Evolutionary conservation across 1,140 invertebrate genomes (phyloP), one percentile per base, ranked within the genome.

Genomic region (Zaprionus lachaisei): DNA sequence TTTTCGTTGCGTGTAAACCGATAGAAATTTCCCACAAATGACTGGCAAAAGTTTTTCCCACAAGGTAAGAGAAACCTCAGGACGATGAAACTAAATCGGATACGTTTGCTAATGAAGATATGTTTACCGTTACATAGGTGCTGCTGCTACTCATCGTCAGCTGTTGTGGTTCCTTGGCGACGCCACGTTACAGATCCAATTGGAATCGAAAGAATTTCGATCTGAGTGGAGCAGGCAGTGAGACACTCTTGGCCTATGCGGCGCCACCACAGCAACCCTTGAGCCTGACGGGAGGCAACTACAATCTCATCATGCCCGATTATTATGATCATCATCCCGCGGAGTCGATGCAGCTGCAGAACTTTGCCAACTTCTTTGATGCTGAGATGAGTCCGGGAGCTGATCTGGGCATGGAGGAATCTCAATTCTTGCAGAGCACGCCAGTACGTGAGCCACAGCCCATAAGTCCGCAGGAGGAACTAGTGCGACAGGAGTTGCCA

Each of bases 261-360:
- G 51, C 81, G n/a, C n/a, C 60, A 0, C 85, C 85, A 14, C 85
- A 89, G 62, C 63, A 54, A 20, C 85, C 85, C 0, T 61, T 90
- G 71, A 20, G 64, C 2, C 24, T 90, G 54, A 85, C 70, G 0
- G 76, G 61, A 2, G 76, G 58, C 4, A 92, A 92, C 61, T 92
- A 89, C 11, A 92, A 92, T 60, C 72, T 86, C 6, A 89, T 92
- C 9, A 91, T 92, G 91, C 80, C 91, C 61, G 91, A 92, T 34
- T 91, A 91, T 47, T 91, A 87, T 17, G 91, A 92, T 56, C 73
- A 92, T 60, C 84, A 86, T 74, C 91, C 91, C 0, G 80, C 80
- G 0, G 91, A 83, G 58, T 92, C 91, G 0, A 92, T 92, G 83
- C 80, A 91, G 37, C 77, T 80, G 79, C 91, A 92, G 58, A 92